Evolutionary conservation across 2,797 vertebrate species (phyloP).

Genomic region (Bothrops alternatus): DNA sequence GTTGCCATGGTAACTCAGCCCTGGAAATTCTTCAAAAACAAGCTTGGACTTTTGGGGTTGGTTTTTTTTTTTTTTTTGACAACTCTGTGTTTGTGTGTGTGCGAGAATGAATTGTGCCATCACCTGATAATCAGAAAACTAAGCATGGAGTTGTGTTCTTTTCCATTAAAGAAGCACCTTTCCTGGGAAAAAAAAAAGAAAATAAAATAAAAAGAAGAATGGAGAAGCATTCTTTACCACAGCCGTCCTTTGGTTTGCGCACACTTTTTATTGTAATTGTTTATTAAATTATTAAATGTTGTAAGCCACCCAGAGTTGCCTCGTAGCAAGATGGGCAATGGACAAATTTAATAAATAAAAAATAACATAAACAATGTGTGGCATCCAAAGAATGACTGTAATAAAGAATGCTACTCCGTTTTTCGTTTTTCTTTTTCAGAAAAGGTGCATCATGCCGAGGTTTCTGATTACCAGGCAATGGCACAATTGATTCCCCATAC

Average conservation of each 20-base stretch:
- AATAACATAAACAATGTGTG: background rate
- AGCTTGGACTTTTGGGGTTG: background rate
- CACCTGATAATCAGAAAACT: background rate
- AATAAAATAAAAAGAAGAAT: background rate
- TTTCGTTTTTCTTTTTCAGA: too few species aligned
- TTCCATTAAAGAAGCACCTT: background rate
- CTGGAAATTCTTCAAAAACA: background rate
- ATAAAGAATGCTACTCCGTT: background rate
- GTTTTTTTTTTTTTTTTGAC: background rate
- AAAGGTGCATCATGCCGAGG: too few species aligned
- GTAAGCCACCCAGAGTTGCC: background rate
- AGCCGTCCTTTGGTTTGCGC: background rate
- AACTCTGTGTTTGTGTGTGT: background rate
- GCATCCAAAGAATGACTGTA: background rate
- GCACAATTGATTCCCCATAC: background rate
- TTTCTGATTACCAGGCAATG: background rate
- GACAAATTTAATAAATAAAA: too few species aligned
- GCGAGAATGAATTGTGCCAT: background rate
- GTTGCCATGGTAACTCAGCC: background rate
- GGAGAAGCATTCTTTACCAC: background rate
- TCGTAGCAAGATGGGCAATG: background rate
- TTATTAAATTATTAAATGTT: background rate
- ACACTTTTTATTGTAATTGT: background rate
- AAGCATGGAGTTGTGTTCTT: background rate
- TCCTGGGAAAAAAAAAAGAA: background rate